A percentile compares a stretch with the other conserved stretches of the same genome.
Conservation (phyloP, 2,113 vertebrate genomes). For the Pomatostomus ruficeps region DNA sequence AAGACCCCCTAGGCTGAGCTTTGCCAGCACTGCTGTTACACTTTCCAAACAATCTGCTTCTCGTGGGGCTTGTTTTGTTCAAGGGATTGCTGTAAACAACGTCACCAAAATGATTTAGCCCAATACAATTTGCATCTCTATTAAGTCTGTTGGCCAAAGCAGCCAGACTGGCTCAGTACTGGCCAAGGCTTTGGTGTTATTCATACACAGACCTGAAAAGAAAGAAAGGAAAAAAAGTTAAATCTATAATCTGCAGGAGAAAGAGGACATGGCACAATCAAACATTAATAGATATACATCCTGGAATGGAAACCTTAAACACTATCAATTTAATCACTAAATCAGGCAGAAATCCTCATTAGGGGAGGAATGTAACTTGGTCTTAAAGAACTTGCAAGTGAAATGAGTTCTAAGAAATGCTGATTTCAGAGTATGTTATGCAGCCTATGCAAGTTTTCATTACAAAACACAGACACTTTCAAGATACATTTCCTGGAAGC, state of each 20-base stretch:
- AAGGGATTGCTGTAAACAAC: background rate
- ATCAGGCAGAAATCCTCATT: constrained; percentile 3
- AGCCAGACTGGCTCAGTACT: background rate
- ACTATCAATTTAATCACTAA: constrained; percentile 4
- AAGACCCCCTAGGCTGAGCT: background rate
- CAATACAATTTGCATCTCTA: background rate
- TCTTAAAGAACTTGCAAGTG: background rate
- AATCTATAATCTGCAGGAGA: background rate
- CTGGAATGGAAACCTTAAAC: background rate
- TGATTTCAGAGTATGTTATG: background rate
- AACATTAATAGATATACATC: background rate
- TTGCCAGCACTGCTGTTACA: background rate
- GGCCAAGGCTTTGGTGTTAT: background rate
- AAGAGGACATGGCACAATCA: background rate
- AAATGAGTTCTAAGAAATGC: constrained; percentile 12
- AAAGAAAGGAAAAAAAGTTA: background rate
- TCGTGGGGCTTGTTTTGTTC: background rate
- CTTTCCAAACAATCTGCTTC: background rate
- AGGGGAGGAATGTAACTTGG: background rate
- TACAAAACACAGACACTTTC: background rate
- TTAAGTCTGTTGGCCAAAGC: background rate
- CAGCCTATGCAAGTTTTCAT: background rate
- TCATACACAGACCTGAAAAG: background rate
- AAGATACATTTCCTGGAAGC: background rate
- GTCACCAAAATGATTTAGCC: background rate